Evolutionary conservation across 1,140 invertebrate genomes (phyloP).

Genomic region (Akabosia matsudoensis): DNA sequence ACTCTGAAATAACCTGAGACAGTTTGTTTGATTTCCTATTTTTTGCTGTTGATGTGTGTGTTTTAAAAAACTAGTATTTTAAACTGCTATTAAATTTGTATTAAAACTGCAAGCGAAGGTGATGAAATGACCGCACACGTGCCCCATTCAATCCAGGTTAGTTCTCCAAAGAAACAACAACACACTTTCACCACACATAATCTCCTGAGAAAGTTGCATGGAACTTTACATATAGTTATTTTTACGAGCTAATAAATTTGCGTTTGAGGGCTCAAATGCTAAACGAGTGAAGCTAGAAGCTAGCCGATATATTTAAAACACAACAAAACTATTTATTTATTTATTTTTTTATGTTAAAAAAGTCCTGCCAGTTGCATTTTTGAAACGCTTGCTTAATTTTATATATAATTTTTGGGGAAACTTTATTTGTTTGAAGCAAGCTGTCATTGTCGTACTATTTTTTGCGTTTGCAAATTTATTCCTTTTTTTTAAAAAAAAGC

Average conservation of each 20-base stretch:
- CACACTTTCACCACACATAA: neutral
- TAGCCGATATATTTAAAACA: neutral
- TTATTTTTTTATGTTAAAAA: constrained; percentile 33
- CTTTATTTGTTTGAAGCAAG: neutral
- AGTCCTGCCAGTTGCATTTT: constrained; percentile 4
- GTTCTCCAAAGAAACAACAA: neutral
- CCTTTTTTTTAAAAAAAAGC: neutral
- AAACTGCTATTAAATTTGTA: neutral
- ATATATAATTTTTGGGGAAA: neutral
- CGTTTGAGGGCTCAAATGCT: neutral
- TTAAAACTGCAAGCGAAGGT: neutral
- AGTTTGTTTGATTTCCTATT: neutral
- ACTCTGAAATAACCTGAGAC: neutral
- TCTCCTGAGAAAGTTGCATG: neutral
- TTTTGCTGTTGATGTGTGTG: neutral
- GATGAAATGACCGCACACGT: neutral
- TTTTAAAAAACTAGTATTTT: neutral
- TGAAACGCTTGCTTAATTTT: neutral
- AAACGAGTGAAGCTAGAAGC: neutral
- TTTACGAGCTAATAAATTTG: neutral
- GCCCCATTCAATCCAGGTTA: neutral
- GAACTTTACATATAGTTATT: neutral
- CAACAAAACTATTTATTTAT: constrained; percentile 26
- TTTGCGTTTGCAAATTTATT: constrained; percentile 4
- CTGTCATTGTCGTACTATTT: neutral